These are phyloP conservation scores for Stenolophus ochropezus DNA, from an alignment of 2,888 invertebrate genomes.

Conservation along the genomic window DNA sequence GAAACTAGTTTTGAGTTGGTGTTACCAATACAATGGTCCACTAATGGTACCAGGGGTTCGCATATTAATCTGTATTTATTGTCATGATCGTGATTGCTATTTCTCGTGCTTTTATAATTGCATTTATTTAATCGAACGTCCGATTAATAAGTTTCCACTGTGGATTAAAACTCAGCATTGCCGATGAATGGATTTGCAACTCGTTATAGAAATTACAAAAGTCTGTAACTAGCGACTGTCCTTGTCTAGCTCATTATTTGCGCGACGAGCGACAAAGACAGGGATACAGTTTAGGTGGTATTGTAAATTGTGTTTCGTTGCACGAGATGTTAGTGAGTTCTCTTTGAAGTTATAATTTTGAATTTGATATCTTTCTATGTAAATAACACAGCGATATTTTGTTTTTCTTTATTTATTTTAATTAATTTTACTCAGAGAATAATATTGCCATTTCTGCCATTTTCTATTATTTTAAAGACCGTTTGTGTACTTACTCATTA, in stretches of 20 bases:
- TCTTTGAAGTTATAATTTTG: constrained; percentile 52
- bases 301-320: constrained; percentile 29
- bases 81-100: constrained; percentile 36
- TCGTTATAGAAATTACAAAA: constrained; percentile 49
- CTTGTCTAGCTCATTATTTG: not conserved
- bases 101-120: constrained; percentile 40
- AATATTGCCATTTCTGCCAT: constrained; percentile 35
- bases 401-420: constrained; percentile 50
- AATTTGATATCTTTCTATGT: constrained; percentile 50
- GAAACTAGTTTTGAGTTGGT: not conserved
- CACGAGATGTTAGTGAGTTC: constrained; percentile 23
- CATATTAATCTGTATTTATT: constrained; percentile 38
- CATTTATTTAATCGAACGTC: constrained; percentile 53
- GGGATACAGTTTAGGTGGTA: constrained; percentile 3
- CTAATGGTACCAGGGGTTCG: constrained; percentile 13
- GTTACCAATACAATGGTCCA: constrained; percentile 2
- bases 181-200: constrained; percentile 42
- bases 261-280: not conserved
- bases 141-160: constrained; percentile 47
- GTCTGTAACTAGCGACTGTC: constrained; percentile 1
- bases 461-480: constrained; percentile 41
- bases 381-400: constrained; percentile 24
- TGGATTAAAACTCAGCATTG: constrained; percentile 40
- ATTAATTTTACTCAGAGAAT: constrained; percentile 38
- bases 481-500: constrained; percentile 28